These are phyloP conservation scores for Ophraella communa DNA, from an alignment of 2,888 invertebrate genomes.

Conservation along the genomic window DNA sequence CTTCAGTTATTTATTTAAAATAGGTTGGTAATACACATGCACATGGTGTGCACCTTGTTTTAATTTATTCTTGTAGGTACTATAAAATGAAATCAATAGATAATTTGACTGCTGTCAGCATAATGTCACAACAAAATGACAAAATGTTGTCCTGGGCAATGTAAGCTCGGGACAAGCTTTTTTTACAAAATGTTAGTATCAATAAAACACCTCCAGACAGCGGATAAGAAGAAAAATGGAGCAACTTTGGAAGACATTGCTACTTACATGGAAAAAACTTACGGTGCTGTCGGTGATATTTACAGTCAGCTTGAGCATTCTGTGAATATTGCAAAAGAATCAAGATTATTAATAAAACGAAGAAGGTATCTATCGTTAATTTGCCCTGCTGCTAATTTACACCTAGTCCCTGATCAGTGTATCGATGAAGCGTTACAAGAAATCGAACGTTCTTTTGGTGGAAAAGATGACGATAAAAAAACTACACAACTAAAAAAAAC, in stretches of 20 bases:
- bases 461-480: neutral
- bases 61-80: too few species aligned
- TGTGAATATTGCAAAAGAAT: slow-evolving; percentile 37
- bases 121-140: slow-evolving; percentile 29
- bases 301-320: slow-evolving; percentile 42
- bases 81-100: neutral
- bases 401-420: slow-evolving; percentile 37
- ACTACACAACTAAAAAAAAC: neutral
- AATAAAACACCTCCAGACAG: slow-evolving; percentile 40
- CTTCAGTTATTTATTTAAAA: too few species aligned
- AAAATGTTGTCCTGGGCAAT: slow-evolving; percentile 29
- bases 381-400: slow-evolving; percentile 41
- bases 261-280: slow-evolving; percentile 38
- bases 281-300: slow-evolving; percentile 39
- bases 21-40: too few species aligned
- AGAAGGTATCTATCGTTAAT: slow-evolving; percentile 38
- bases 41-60: too few species aligned
- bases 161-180: slow-evolving; percentile 37
- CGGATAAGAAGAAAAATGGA: slow-evolving; percentile 34
- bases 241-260: slow-evolving; percentile 40
- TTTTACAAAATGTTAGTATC: slow-evolving; percentile 42
- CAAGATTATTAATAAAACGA: slow-evolving; percentile 36
- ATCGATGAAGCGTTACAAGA: slow-evolving; percentile 39
- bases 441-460: slow-evolving; percentile 34
- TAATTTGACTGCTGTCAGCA: neutral